A percentile compares a stretch with the other conserved stretches of the same genome.
These are phyloP conservation scores for Galeopsomyia nigrocyanea DNA, from an alignment of 2,888 invertebrate genomes.

Conservation along the genomic window DNA sequence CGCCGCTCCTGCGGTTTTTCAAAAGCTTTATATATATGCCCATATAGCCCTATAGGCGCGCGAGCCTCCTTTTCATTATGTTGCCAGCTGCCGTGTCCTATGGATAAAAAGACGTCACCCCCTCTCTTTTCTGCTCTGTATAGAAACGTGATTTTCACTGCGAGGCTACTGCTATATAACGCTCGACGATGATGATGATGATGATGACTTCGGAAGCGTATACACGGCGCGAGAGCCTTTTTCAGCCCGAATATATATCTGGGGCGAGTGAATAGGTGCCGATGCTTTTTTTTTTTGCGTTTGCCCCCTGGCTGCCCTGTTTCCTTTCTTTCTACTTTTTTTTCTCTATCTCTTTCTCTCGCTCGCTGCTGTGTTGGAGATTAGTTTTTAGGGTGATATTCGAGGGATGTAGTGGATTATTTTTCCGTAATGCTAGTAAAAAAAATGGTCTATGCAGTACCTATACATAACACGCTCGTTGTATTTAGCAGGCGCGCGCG, in stretches of 20 bases:
- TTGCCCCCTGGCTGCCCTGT: not conserved
- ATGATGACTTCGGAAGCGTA: slow-evolving; percentile 17
- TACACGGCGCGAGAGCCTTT: not conserved
- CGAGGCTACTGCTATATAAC: not conserved
- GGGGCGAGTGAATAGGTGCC: not conserved
- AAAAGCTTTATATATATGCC: slow-evolving; percentile 60
- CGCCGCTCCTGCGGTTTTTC: slow-evolving; percentile 56
- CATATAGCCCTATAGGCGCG: slow-evolving; percentile 50
- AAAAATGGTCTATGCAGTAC: too few relatives aligned
- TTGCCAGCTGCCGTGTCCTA: not conserved
- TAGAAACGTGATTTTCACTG: slow-evolving; percentile 35
- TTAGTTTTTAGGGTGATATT: slow-evolving; percentile 3
- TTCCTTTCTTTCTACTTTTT: slow-evolving; percentile 1
- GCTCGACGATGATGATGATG: slow-evolving; percentile 1
- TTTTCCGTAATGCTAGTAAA: too few relatives aligned
- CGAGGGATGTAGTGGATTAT: too few relatives aligned
- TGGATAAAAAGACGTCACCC: slow-evolving; percentile 36
- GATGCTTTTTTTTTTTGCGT: not conserved
- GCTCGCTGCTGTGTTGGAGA: too few relatives aligned
- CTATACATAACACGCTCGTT: too few relatives aligned
- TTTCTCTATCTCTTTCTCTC: too few relatives aligned
- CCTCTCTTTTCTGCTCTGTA: not conserved
- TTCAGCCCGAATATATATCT: not conserved
- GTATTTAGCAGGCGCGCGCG: too few relatives aligned
- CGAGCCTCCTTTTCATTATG: not conserved